Percentiles rank a stretch among this genome's conserved stretches.
Evolutionary conservation across 2,797 vertebrate genomes (phyloP).

Genomic region (Lithobates sylvaticus): DNA sequence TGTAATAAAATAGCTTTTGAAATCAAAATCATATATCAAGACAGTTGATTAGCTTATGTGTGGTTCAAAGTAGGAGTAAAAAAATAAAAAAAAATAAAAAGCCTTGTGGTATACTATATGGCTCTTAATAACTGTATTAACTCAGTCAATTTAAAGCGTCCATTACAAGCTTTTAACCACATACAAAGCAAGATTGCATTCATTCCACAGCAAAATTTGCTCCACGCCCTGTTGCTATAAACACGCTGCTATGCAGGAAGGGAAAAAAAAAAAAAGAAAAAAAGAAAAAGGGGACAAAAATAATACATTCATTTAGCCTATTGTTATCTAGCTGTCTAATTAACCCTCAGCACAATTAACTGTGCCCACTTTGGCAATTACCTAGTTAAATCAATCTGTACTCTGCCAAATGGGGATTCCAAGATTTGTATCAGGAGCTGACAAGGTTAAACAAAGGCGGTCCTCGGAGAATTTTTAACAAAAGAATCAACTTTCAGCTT

Average conservation of each 20-base stretch:
- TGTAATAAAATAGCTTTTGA: background rate
- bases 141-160: background rate
- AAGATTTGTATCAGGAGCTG: slow-evolving; percentile 26
- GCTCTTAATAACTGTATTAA: background rate
- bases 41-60: slow-evolving; percentile 31
- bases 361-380: slow-evolving; percentile 14
- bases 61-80: background rate
- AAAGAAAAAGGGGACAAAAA: background rate
- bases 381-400: slow-evolving; percentile 12
- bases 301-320: slow-evolving; percentile 22
- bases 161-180: slow-evolving; percentile 25
- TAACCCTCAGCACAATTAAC: slow-evolving; percentile 33
- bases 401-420: background rate
- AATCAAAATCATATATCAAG: background rate
- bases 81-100: slow-evolving; percentile 1
- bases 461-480: slow-evolving; percentile 31
- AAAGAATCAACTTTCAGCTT: slow-evolving; percentile 43
- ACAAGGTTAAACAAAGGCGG: slow-evolving; percentile 42
- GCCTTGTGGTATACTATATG: background rate
- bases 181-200: slow-evolving; percentile 45
- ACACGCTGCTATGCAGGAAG: slow-evolving; percentile 15
- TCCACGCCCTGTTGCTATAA: slow-evolving; percentile 35
- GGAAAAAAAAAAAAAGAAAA: background rate
- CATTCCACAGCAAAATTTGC: slow-evolving; percentile 13
- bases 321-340: slow-evolving; percentile 9